Evolutionary conservation across 2,888 invertebrate species (phyloP).

Genomic region (Sylvicola cinctus): DNA sequence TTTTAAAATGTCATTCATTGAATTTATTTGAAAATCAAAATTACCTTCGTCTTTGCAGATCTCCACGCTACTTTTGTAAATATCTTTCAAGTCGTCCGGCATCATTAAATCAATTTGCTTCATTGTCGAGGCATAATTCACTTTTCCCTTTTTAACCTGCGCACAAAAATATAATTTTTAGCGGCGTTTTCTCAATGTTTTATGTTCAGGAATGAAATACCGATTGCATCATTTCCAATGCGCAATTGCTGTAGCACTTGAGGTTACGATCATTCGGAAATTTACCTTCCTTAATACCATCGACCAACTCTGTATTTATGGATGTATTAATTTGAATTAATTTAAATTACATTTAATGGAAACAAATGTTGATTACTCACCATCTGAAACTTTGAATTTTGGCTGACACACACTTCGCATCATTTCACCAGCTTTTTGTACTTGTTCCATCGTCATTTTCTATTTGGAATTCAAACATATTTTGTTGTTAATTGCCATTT

Average conservation of each 20-base stretch:
- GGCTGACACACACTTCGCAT: conserved; percentile 42
- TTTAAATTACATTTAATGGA: conserved; percentile 10
- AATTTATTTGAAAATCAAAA: background rate
- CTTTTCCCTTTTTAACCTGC: conserved; percentile 24
- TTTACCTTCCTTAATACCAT: conserved; percentile 15
- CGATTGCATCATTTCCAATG: conserved; percentile 29
- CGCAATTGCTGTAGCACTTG: conserved; percentile 31
- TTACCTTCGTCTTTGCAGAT: conserved; percentile 14
- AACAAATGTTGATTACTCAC: conserved; percentile 19
- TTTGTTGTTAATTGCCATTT: no score
- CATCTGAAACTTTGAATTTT: conserved; percentile 35
- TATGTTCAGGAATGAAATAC: conserved; percentile 17
- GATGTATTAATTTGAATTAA: background rate
- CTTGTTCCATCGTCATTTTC: conserved; percentile 30
- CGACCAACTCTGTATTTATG: conserved; percentile 13
- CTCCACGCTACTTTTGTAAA: conserved; percentile 14
- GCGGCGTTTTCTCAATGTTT: background rate
- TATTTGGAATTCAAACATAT: background rate
- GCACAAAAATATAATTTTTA: background rate
- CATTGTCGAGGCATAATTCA: conserved; percentile 13
- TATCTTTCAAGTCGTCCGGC: conserved; percentile 12
- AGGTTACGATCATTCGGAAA: conserved; percentile 17
- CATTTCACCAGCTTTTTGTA: conserved; percentile 31
- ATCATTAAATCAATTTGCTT: background rate
- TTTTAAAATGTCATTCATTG: background rate